Base-by-base conservation (phyloP, 2,113 vertebrate genomes). In the Oenanthe melanoleuca region DNA sequence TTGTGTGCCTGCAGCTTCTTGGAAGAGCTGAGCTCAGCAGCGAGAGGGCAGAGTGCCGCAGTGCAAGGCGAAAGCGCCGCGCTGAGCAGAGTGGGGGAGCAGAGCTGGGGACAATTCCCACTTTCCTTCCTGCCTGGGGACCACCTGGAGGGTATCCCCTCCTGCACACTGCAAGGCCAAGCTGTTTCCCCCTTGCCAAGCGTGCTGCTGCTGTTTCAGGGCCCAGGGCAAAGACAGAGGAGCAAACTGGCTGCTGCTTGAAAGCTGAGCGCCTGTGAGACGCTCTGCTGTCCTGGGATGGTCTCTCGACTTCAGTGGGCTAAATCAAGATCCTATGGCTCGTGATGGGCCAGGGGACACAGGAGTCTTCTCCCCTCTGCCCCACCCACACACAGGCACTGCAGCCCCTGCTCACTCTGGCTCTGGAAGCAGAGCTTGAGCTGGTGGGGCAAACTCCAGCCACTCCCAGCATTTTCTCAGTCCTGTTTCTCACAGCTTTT, bases 161-260 rank as follows among this genome's bases (percentile, higher is more conserved):
- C 20, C 52, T 0, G 0, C 29, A 37, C 4, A 1, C 49, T 7
- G 69, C 53, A 29, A 66, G 28, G 64, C 34, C 42, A 5, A 38
- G 57, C 42, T 19, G 50, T 50, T 59, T 66, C 6, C 49, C 24
- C 49, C 49, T 63, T 23, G 44, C 37, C 52, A 16, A 26, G 50
- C 0, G 1, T 6, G 25, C 45, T 40, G 50, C 49, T 23, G 0
- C 57, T 44, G 34, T 3, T 2, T 23, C 12, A 1, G 4, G 9
- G 60, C 50, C 18, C 56, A 8, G 28, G 59, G 63, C 12, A 74
- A 38, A 69, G 60, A 14, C 13, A 55, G 24, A 26, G 44, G 26
- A 49, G 37, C 17, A 21, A 57, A 44, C 18, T 6, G 49, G 44
- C 70, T 71, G 47, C 19, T 44, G 14, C 31, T 52, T 14, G n/a